phyloP scores from a whole-genome alignment of 1,140 invertebrate genomes.

The Drosophila pallidifrons region DNA sequence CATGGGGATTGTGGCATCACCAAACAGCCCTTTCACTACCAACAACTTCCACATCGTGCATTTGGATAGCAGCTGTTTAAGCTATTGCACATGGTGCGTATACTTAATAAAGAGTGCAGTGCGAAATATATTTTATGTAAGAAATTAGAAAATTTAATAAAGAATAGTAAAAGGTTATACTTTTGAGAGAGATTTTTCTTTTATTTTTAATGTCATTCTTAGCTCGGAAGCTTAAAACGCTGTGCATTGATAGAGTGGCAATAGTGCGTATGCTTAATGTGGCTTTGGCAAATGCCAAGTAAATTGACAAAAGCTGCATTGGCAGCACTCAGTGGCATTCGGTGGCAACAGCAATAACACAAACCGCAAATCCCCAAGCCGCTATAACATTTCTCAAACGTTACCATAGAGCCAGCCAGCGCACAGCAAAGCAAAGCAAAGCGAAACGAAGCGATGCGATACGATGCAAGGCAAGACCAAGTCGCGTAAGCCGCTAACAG shows the following conservation, averaged over 20 bases:
- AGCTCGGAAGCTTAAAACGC: background rate
- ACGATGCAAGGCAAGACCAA: slow-evolving; percentile 36
- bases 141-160: too few relatives aligned
- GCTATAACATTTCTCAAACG: slow-evolving; percentile 78
- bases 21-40: background rate
- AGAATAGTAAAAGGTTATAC: too few relatives aligned
- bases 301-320: slow-evolving; percentile 72
- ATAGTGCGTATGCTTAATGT: slow-evolving; percentile 74
- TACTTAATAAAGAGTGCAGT: too few relatives aligned
- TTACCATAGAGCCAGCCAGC: slow-evolving; percentile 37
- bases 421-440: background rate
- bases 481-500: slow-evolving; percentile 59
- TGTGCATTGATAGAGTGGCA: slow-evolving; percentile 17
- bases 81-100: too few relatives aligned
- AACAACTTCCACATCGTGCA: background rate
- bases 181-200: too few relatives aligned
- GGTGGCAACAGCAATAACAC: slow-evolving; percentile 68
- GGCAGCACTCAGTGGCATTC: slow-evolving; percentile 46
- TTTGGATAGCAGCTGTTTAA: background rate
- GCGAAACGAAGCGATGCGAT: slow-evolving; percentile 28
- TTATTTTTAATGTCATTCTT: background rate
- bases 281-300: slow-evolving; percentile 61
- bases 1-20: slow-evolving; percentile 1
- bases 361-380: slow-evolving; percentile 76
- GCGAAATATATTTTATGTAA: too few relatives aligned